Evolutionary conservation across 2,797 vertebrate genomes (phyloP).

Genomic region (Anisognathus igniventris): DNA sequence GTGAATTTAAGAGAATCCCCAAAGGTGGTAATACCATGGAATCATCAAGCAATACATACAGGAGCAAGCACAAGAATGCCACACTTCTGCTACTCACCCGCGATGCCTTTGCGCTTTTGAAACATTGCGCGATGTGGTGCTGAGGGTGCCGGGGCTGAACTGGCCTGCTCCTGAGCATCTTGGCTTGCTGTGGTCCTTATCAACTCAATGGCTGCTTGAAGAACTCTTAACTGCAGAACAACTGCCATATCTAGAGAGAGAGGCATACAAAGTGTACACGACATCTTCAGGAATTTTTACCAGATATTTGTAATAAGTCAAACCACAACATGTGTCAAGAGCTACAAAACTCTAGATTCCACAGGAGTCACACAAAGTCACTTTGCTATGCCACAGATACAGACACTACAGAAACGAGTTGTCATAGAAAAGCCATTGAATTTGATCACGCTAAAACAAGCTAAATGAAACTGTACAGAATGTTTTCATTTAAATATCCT

Average conservation of each 20-base stretch:
- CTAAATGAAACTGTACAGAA: not conserved
- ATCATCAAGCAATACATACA: not conserved
- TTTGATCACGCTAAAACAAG: not conserved
- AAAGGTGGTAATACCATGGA: not conserved
- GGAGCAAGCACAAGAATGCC: not conserved
- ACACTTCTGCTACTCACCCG: constrained; percentile 77
- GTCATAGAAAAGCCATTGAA: not conserved
- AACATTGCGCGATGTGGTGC: constrained; percentile 77
- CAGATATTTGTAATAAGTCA: not conserved
- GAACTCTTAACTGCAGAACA: constrained; percentile 89
- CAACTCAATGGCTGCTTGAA: constrained; percentile 92
- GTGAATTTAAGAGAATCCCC: not conserved
- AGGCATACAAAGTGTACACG: not conserved
- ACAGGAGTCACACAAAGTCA: not conserved
- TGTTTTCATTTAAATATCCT: not conserved
- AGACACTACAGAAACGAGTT: not conserved
- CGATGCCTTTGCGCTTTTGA: constrained; percentile 89
- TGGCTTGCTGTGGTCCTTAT: constrained; percentile 91
- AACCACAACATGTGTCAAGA: not conserved
- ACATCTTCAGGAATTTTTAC: not conserved
- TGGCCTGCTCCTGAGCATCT: constrained; percentile 79
- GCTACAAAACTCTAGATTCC: not conserved
- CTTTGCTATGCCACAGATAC: not conserved
- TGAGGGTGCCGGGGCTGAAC: constrained; percentile 66
- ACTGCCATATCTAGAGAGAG: constrained; percentile 87